Evolutionary conservation across 2,797 vertebrate genomes (phyloP), one percentile per base, ranked within the genome.

Genomic region (Sylvia borin): DNA sequence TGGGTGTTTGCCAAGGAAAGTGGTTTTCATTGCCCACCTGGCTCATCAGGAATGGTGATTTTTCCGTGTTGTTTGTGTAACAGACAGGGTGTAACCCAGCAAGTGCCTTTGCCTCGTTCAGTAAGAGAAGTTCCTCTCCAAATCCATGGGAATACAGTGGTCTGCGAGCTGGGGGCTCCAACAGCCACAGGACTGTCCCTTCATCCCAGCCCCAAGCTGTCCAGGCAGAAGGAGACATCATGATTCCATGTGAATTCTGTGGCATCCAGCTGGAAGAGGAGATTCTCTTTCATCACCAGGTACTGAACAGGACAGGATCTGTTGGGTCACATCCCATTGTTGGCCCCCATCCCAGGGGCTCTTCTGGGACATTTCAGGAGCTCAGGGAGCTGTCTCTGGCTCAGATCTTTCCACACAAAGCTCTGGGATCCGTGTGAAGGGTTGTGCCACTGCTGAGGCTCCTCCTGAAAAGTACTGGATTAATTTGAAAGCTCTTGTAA

Each of bases 221-320:
- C 22, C 97, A 97, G 91, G 97, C 97, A 78, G 96, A 98, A 89
- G 98, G 97, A 26, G 97, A 98, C 20, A 93, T 99, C 43, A 95
- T 99, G 74, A 99, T 99, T 95, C 99, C 99, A 0, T 99, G 99
- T 97, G 99, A 99, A 95, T 99, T 99, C 96, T 99, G 99, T 93
- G 99, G 99, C 1, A 95, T 99, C 13, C 98, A 98, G 29, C 96
- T 99, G 22, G 99, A 99, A 87, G 99, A 99, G 92, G 98, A 99
- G 51, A 97, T 98, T 2, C 96, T 99, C 32, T 99, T 99, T 93
- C 99, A 99, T 88, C 99, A 99, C 95, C 99, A 99, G 99, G 99
- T 99, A 96, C 36, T 34, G 50, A 24, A 3, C 66, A 36, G 53
- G 65, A 16, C 11, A 27, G 24, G 12, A 26, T 34, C 27, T 20